phyloP scores from a whole-genome alignment of 2,888 invertebrate species.

The Coenonympha arcania region DNA sequence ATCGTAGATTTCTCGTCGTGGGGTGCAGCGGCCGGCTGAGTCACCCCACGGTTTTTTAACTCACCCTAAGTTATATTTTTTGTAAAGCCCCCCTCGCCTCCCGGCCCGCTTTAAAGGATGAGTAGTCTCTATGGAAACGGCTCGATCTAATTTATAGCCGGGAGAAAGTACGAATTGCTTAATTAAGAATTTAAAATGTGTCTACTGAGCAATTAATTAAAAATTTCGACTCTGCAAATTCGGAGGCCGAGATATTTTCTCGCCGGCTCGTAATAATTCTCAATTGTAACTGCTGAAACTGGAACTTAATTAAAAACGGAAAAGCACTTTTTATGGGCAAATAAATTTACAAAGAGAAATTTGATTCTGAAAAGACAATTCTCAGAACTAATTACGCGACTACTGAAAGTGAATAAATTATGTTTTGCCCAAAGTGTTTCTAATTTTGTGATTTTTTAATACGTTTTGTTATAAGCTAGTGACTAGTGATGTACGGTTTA shows the following conservation, averaged over 20 bases:
- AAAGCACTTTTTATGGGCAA: slow-evolving; percentile 20
- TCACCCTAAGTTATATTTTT: slow-evolving; percentile 76
- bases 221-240: slow-evolving; percentile 55
- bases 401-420: not conserved
- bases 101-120: slow-evolving; percentile 74
- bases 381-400: slow-evolving; percentile 5
- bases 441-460: not conserved
- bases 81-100: slow-evolving; percentile 60
- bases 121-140: slow-evolving; percentile 75
- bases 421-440: not conserved
- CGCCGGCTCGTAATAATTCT: slow-evolving; percentile 34
- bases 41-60: slow-evolving; percentile 75
- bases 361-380: slow-evolving; percentile 5
- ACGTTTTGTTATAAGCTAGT: slow-evolving; percentile 10
- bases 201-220: slow-evolving; percentile 71
- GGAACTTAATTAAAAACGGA: slow-evolving; percentile 52
- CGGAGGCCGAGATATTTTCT: slow-evolving; percentile 43
- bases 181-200: slow-evolving; percentile 74
- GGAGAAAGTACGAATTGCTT: slow-evolving; percentile 74
- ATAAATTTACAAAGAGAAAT: slow-evolving; percentile 11
- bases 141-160: slow-evolving; percentile 75
- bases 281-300: slow-evolving; percentile 33
- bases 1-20: slow-evolving; percentile 74
- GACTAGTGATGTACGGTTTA: slow-evolving; percentile 46
- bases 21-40: slow-evolving; percentile 75